These are phyloP conservation scores for Halichondria panicea DNA, from an alignment of 37 sponge, comb jelly and placozoan genomes.

Conservation along the genomic window DNA sequence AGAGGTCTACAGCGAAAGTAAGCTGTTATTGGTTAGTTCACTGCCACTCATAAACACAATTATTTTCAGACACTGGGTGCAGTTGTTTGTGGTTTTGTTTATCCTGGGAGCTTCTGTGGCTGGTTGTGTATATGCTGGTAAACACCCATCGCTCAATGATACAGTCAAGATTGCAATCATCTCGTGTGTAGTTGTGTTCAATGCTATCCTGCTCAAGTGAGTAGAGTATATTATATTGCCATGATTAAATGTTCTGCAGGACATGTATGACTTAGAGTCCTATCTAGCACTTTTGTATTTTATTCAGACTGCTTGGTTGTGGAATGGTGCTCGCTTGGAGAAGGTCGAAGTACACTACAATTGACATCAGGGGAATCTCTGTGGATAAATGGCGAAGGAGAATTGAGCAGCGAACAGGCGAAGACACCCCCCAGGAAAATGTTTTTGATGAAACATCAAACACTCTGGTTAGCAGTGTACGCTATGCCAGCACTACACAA, in stretches of 20 bases:
- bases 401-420: too few species aligned
- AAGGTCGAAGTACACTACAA: neutral
- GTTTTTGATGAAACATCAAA: too few species aligned
- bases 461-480: too few species aligned
- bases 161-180: constrained; percentile 12
- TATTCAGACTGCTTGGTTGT: constrained; percentile 16
- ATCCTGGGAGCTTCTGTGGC: constrained; percentile 1
- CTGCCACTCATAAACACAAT: neutral
- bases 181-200: neutral
- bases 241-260: neutral
- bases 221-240: neutral
- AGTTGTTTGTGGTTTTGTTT: constrained; percentile 1
- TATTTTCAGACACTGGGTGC: constrained; percentile 50
- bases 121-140: neutral
- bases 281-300: neutral
- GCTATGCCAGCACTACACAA: too few species aligned
- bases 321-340: constrained; percentile 6
- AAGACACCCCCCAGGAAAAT: too few species aligned
- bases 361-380: constrained; percentile 4
- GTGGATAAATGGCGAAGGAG: constrained; percentile 1
- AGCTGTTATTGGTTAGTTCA: neutral
- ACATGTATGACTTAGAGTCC: too few species aligned
- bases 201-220: constrained; percentile 42
- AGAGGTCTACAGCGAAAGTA: constrained; percentile 15
- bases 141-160: neutral